Evolutionary conservation across 2,113 vertebrate genomes (phyloP).

Genomic region (Antechinus stuartii): DNA sequence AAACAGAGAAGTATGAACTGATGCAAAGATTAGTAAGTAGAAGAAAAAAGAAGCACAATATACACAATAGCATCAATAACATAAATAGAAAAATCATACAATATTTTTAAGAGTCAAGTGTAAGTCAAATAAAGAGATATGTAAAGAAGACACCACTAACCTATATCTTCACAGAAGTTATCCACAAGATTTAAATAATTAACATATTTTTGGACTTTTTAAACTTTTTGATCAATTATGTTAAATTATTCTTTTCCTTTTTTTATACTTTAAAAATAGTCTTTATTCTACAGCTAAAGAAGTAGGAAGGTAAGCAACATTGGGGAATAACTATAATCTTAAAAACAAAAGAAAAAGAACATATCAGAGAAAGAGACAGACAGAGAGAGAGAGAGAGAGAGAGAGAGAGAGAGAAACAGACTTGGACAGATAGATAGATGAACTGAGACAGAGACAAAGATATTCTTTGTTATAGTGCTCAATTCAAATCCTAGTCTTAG

Average conservation of each 20-base stretch:
- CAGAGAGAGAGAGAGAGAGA: too few relatives aligned
- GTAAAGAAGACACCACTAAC: not conserved
- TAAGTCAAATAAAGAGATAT: not conserved
- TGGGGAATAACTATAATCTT: not conserved
- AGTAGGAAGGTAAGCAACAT: not conserved
- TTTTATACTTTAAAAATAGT: not conserved
- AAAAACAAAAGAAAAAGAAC: not conserved
- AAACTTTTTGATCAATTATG: not conserved
- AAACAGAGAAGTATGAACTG: not conserved
- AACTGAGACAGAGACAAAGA: too few relatives aligned
- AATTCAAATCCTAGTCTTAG: not conserved
- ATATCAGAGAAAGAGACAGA: not conserved
- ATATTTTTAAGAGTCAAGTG: too few relatives aligned
- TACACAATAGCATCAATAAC: too few relatives aligned
- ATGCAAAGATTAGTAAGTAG: not conserved
- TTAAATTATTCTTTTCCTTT: not conserved
- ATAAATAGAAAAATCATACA: too few relatives aligned
- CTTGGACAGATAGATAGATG: too few relatives aligned
- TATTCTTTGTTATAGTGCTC: not conserved
- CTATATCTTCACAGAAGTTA: not conserved
- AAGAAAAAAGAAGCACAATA: not conserved
- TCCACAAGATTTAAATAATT: not conserved
- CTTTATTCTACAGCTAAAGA: not conserved
- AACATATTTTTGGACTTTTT: not conserved
- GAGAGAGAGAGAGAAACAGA: not conserved